A percentile compares a stretch with the other conserved stretches of the same genome.
These are phyloP conservation scores for Tylochromis polylepis DNA, from an alignment of 2,113 vertebrate species.

Conservation along the genomic window DNA sequence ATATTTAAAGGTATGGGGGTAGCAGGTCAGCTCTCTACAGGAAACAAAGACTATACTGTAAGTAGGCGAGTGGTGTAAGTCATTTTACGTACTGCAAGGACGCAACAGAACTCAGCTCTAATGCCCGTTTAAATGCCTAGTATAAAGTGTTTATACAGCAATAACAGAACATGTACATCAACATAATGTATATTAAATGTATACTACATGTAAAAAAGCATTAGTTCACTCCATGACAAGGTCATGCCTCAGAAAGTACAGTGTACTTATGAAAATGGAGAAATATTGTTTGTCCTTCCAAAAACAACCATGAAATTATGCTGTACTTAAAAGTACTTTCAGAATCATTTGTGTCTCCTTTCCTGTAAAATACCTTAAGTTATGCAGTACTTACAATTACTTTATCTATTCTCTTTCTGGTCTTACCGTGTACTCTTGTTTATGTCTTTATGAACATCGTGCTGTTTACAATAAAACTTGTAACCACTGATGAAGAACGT, in stretches of 20 bases:
- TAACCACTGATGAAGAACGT: background rate
- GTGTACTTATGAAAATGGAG: no score
- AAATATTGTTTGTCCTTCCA: no score
- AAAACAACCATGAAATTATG: background rate
- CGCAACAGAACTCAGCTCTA: no score
- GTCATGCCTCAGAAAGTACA: background rate
- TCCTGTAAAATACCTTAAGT: no score
- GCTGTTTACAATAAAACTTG: background rate
- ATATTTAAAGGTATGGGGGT: background rate
- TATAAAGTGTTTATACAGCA: background rate
- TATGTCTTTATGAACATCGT: fast-evolving
- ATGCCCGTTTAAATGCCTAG: no score
- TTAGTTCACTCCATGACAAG: background rate
- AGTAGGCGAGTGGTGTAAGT: no score
- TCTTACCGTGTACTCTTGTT: background rate
- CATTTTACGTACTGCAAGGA: no score
- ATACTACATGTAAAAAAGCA: background rate
- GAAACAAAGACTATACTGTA: background rate
- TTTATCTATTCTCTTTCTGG: background rate
- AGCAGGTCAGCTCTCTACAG: background rate
- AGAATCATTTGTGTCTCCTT: no score
- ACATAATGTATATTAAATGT: background rate
- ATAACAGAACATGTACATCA: background rate
- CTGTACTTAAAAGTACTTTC: background rate
- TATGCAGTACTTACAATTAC: no score